phyloP scores from a whole-genome alignment of 2,113 vertebrate species.

The Microcebus murinus region DNA sequence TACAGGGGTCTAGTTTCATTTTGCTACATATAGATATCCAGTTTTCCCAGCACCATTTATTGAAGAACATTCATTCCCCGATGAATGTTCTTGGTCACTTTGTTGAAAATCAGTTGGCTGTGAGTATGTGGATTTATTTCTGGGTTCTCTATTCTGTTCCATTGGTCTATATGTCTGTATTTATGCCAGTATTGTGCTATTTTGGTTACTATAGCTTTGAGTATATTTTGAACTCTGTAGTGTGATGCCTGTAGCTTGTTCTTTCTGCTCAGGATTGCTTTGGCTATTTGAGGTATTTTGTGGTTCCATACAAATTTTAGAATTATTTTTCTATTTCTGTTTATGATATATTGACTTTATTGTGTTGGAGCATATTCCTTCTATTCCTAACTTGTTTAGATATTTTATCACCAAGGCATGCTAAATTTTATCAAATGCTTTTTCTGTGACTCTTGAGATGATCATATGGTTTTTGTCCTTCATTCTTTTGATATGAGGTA shows the following conservation, averaged over 20 bases:
- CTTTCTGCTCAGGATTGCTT: not conserved
- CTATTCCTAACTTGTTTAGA: not conserved
- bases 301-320: not conserved
- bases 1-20: not conserved
- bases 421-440: not conserved
- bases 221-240: not conserved
- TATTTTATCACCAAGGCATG: not conserved
- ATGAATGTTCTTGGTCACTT: not conserved
- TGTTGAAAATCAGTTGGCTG: not conserved
- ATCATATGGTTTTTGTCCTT: not conserved
- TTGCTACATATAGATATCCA: not conserved
- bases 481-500: not conserved
- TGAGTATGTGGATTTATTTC: not conserved
- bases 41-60: not conserved
- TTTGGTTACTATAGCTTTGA: not conserved
- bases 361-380: not conserved
- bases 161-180: not conserved
- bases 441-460: not conserved
- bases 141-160: not conserved
- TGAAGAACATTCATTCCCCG: not conserved
- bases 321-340: not conserved
- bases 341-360: not conserved
- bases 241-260: not conserved
- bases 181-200: not conserved
- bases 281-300: not conserved